These are phyloP conservation scores for Centropus unirufus DNA, from an alignment of 2,113 vertebrate genomes.

Conservation along the genomic window DNA sequence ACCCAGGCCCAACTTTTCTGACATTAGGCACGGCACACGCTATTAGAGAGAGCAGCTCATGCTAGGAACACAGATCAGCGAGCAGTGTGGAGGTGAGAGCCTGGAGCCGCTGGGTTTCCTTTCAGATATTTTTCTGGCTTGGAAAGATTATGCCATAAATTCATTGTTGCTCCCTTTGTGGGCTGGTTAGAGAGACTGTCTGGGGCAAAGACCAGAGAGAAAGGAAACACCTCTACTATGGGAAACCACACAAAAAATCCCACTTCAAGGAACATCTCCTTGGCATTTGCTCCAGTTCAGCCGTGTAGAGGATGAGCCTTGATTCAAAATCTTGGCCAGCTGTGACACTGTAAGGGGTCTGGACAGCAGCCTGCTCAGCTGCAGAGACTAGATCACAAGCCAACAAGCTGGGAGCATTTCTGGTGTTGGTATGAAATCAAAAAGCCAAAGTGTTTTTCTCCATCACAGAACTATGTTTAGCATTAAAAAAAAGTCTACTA, in stretches of 20 bases:
- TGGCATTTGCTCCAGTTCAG: background rate
- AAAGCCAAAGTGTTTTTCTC: background rate
- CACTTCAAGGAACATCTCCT: background rate
- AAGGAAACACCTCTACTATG: background rate
- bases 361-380: background rate
- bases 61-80: background rate
- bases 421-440: background rate
- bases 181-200: background rate
- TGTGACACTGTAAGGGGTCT: rapidly evolving
- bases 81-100: background rate
- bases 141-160: background rate
- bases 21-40: background rate
- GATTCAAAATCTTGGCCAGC: background rate
- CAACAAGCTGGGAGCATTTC: background rate
- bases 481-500: background rate
- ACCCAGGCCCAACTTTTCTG: background rate
- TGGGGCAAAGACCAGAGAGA: background rate
- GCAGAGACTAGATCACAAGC: background rate
- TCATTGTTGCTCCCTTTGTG: background rate
- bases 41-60: rapidly evolving
- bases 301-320: background rate
- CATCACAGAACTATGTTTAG: background rate
- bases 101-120: background rate
- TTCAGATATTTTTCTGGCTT: background rate
- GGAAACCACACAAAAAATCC: rapidly evolving